Percentiles rank a stretch among this genome's conserved stretches.
Evolutionary conservation across 1,140 invertebrate species (phyloP).

Genomic region (Thereuonema tuberculata): DNA sequence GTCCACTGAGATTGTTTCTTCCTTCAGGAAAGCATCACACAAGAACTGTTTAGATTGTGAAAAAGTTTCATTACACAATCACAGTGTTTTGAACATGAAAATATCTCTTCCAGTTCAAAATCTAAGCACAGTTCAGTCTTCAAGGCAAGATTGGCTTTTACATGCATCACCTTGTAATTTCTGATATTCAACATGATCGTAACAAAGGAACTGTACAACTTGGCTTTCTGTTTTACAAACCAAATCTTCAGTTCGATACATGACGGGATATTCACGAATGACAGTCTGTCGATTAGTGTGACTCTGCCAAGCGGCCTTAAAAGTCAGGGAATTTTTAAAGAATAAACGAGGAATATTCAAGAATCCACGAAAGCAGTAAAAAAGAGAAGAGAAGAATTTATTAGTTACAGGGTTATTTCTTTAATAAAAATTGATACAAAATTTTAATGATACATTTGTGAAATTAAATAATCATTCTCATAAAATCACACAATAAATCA

Average conservation of each 20-base stretch:
- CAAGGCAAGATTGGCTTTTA: conserved; percentile 8
- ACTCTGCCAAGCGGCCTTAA: conserved; percentile 7
- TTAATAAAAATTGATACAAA: background rate
- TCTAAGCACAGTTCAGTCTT: too few species aligned
- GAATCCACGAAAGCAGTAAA: background rate
- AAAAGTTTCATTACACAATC: too few species aligned
- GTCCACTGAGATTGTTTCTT: too few species aligned
- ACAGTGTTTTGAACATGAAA: too few species aligned
- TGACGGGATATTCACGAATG: conserved; percentile 10
- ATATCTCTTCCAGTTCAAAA: too few species aligned
- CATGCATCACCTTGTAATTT: conserved; percentile 7
- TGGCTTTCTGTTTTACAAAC: conserved; percentile 1
- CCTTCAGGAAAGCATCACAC: too few species aligned
- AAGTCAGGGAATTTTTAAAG: background rate
- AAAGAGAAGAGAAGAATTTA: background rate
- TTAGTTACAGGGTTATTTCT: background rate
- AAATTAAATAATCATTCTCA: background rate
- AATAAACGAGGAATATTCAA: background rate
- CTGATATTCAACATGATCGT: conserved; percentile 11
- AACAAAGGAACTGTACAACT: conserved; percentile 7
- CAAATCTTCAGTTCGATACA: conserved; percentile 7
- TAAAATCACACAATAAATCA: background rate
- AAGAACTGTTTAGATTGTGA: too few species aligned
- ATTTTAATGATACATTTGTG: background rate
- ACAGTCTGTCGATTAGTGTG: conserved; percentile 7